Base-by-base conservation (phyloP, 2,888 invertebrate genomes). In the Drosophila merina region DNA sequence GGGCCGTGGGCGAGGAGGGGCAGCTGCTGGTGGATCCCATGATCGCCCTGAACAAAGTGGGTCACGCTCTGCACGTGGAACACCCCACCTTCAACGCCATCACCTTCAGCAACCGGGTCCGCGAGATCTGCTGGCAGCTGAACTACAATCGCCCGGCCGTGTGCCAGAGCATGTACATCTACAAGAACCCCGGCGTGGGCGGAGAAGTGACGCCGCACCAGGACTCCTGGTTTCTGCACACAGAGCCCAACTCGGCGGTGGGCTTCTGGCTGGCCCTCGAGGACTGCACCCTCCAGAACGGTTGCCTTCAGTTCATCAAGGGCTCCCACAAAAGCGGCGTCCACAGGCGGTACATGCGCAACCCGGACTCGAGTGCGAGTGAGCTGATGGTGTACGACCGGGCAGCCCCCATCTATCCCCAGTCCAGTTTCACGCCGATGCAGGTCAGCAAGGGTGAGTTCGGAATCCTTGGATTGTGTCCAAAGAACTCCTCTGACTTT, bases 191-290 rank as follows among this genome's bases (percentile, higher is more conserved):
- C 0, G 94, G 95, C 14, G 93, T 97, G 64, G 98, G 98, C 0
- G 96, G 97, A 4, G 96, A 96, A 95, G 97, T 97, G 2, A 92
- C 91, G 14, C 92, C 95, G 0, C 97, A 97, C 91, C 97, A 97
- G 92, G 99, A 99, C 90, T 95, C 96, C 0, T 95, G 97, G 3
- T 99, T 96, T 90, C 92, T 99, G 44, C 93, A 96, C 89, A 97
- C 97, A 0, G 96, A 96, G 14, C 98, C 98, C 1, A 93, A 94
- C 44, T 94, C 95, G 8, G 93, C 97, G 0, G 91, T 97, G 1
- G 99, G 99, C 0, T 96, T 98, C 88, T 99, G 99, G 99, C 95
- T 99, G 73, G 98, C 99, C 0, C 92, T 99, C 4, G 98, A 99
- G 87, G 98, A 99, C 88, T 97, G 98, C 0, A 97, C 96, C 0